A percentile compares a stretch with the other conserved stretches of the same genome.
Evolutionary conservation across 2,888 invertebrate genomes (phyloP).

Genomic region (Nesidiocoris tenuis): DNA sequence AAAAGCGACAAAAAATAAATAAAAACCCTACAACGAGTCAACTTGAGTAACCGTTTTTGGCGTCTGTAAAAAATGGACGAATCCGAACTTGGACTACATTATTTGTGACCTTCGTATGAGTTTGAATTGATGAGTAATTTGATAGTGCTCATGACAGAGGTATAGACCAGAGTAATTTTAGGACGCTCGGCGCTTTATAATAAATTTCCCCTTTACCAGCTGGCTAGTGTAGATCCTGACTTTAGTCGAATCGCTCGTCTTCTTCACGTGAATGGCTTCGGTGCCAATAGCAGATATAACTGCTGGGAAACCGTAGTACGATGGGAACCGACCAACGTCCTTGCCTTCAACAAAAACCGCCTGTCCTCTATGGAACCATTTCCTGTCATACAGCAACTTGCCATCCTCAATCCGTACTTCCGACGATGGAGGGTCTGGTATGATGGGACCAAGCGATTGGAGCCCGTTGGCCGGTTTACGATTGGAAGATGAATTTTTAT

Average conservation of each 20-base stretch:
- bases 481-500: slow-evolving; percentile 55
- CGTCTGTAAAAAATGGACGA: too few relatives aligned
- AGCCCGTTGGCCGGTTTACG: slow-evolving; percentile 56
- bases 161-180: slow-evolving; percentile 56
- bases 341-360: slow-evolving; percentile 87
- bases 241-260: slow-evolving; percentile 73
- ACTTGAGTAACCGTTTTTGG: too few relatives aligned
- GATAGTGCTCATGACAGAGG: too few relatives aligned
- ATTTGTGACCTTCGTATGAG: too few relatives aligned
- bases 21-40: too few relatives aligned
- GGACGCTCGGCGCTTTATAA: slow-evolving; percentile 81
- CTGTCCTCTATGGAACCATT: slow-evolving; percentile 93
- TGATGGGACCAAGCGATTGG: slow-evolving; percentile 44
- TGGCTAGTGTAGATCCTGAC: slow-evolving; percentile 81
- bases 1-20: too few relatives aligned
- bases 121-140: too few relatives aligned
- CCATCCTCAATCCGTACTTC: slow-evolving; percentile 94
- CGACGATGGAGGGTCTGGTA: slow-evolving; percentile 38
- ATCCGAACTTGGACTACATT: too few relatives aligned
- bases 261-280: slow-evolving; percentile 91
- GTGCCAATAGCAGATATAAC: slow-evolving; percentile 89
- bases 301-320: slow-evolving; percentile 59
- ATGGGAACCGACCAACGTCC: slow-evolving; percentile 71
- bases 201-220: slow-evolving; percentile 82
- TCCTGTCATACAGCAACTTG: slow-evolving; percentile 85